Conservation (phyloP, 2,888 invertebrate genomes). For the Coleophora flavipennella region DNA sequence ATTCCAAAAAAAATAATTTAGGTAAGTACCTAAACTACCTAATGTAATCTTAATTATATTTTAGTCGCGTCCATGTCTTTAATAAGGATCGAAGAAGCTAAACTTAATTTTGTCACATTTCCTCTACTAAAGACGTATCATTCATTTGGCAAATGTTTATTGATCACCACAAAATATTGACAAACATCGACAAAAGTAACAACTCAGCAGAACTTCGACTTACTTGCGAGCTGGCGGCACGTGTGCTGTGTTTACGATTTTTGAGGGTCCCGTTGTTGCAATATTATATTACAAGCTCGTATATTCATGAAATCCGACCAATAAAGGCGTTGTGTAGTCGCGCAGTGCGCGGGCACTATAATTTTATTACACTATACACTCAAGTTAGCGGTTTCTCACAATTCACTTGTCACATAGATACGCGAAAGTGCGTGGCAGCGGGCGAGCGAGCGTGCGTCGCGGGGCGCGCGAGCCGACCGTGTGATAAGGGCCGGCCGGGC, state of each 20-base stretch:
- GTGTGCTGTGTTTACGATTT: conserved; percentile 63
- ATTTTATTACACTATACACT: conserved; percentile 33
- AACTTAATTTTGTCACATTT: too few relatives aligned
- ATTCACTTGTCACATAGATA: conserved; percentile 10
- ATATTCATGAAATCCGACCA: conserved; percentile 34
- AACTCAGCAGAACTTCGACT: conserved; percentile 26
- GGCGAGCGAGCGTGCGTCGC: conserved; percentile 38
- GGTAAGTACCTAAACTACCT: too few relatives aligned
- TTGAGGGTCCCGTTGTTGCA: conserved; percentile 47
- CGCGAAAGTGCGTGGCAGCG: conserved; percentile 17
- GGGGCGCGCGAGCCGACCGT: conserved; percentile 60
- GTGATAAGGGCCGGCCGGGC: conserved; percentile 62
- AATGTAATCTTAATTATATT: too few relatives aligned
- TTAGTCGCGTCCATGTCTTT: too few relatives aligned
- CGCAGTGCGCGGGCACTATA: conserved; percentile 19
- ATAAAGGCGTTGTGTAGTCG: conserved; percentile 45
- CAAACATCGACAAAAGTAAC: conserved; percentile 1
- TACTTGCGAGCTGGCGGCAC: conserved; percentile 58
- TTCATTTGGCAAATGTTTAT: too few relatives aligned
- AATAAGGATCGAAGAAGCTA: too few relatives aligned
- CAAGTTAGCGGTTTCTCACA: conserved; percentile 29
- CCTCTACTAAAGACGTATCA: too few relatives aligned
- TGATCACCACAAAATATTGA: too few relatives aligned
- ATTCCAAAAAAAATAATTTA: too few relatives aligned
- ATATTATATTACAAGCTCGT: conserved; percentile 27